Evolutionary conservation across 2,113 vertebrate genomes (phyloP), one percentile per base, ranked within the genome.

Genomic region (Clinocottus analis): DNA sequence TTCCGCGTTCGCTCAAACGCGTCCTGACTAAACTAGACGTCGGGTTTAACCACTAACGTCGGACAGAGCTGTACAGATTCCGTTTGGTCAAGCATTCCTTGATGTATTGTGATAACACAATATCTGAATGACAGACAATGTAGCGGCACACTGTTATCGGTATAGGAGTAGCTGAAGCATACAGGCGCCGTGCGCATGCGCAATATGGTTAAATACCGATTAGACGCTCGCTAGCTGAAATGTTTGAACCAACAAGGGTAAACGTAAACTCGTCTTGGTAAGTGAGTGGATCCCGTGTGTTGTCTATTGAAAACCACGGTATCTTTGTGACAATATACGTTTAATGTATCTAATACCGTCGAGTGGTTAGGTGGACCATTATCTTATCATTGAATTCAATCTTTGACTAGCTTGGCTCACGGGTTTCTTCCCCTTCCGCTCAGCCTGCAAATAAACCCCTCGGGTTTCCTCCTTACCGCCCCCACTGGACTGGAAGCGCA

Each of bases 1-100:
- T 91, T 91, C 88, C 86, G 80, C 0, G n/a, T 86, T 92, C 58
- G 79, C 35, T 59, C 7, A 1, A 11, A 14, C 27, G 31, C n/a
- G 5, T 58, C 21, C 11, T 6, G 14, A 23, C 9, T 5, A 10
- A 67, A 49, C 3, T n/a, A 25, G 11, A 76, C 3, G 19, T 39
- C 31, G 7, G 3, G 17, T 31, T 82, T n/a, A 43, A 27, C 39
- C 4, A 7, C 1, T 8, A 10, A 0, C 10, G 14, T 4, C 7
- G 12, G 11, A 6, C 0, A 1, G 4, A 41, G n/a, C 39, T 6
- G 0, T 0, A 35, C 3, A 16, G 0, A 7, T 12, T n/a, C 37
- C 17, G 21, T 14, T 27, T 3, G 10, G 12, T 11, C 12, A 5
- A n/a, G 0, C 6, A 12, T 16, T 43, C 4, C 11, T 62, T 25